A percentile compares a stretch with the other conserved stretches of the same genome.
phyloP scores from a whole-genome alignment of 2,797 vertebrate species.

The Masticophis lateralis region DNA sequence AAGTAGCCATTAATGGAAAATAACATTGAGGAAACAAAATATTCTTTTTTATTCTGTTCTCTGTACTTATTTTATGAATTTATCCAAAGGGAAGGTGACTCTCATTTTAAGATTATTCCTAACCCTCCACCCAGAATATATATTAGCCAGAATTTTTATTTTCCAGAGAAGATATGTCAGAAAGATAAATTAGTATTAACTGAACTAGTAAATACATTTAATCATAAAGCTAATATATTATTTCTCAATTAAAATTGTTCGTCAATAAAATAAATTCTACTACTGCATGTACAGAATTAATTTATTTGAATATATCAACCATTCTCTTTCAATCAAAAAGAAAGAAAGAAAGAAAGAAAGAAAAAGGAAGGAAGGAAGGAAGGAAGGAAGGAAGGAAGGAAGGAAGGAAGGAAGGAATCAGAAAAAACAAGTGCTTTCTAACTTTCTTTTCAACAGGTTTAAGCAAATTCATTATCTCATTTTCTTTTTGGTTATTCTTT shows the following conservation, averaged over 20 bases:
- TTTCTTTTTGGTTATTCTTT: not conserved
- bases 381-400: too few species aligned
- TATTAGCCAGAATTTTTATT: not conserved
- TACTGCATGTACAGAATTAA: not conserved
- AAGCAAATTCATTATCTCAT: not conserved
- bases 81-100: not conserved
- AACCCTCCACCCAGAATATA: not conserved
- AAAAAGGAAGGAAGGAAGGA: too few species aligned
- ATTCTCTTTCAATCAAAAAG: not conserved
- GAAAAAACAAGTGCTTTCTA: not conserved
- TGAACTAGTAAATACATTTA: not conserved
- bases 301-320: not conserved
- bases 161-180: not conserved
- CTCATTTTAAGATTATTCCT: not conserved
- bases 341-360: not conserved
- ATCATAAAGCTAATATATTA: not conserved
- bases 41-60: constrained; percentile 7
- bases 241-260: not conserved
- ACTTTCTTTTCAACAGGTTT: not conserved
- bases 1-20: constrained; percentile 27
- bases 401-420: not conserved
- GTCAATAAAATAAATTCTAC: not conserved
- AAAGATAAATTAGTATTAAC: not conserved
- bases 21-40: constrained; percentile 16
- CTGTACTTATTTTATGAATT: not conserved